Conservation (phyloP, 2,888 invertebrate genomes). For the Dromius quadrimaculatus region DNA sequence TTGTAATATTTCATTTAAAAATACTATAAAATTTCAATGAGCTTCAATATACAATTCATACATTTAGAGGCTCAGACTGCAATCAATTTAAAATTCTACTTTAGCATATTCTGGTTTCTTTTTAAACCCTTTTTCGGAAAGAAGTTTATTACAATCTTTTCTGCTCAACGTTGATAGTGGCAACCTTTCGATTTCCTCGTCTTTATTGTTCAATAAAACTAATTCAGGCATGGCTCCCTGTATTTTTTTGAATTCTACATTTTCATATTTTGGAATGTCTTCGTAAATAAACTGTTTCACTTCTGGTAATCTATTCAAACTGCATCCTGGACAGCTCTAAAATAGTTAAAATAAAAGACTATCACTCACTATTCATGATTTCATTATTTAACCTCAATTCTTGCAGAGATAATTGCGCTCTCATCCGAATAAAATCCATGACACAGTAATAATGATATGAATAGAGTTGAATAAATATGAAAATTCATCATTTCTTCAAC, state of each 20-base stretch:
- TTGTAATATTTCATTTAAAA: no score
- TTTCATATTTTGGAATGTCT: slow-evolving; percentile 75
- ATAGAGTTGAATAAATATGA: neutral
- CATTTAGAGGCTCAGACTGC: no score
- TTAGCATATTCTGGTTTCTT: slow-evolving; percentile 64
- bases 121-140: slow-evolving; percentile 72
- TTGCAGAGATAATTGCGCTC: slow-evolving; percentile 63
- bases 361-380: neutral
- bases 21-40: no score
- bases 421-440: neutral
- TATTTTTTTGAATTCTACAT: slow-evolving; percentile 75
- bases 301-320: slow-evolving; percentile 75
- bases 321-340: slow-evolving; percentile 79
- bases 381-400: slow-evolving; percentile 65
- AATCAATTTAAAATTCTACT: slow-evolving; percentile 69
- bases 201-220: slow-evolving; percentile 70
- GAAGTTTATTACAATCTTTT: slow-evolving; percentile 76
- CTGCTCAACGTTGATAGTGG: slow-evolving; percentile 71
- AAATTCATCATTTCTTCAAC: slow-evolving; percentile 4
- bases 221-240: slow-evolving; percentile 76
- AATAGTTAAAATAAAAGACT: slow-evolving; percentile 55
- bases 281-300: slow-evolving; percentile 76
- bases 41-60: no score
- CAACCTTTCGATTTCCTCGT: slow-evolving; percentile 75
- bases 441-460: neutral